These are phyloP conservation scores for Pempheris klunzingeri DNA, from an alignment of 2,797 vertebrate genomes.

Conservation along the genomic window DNA sequence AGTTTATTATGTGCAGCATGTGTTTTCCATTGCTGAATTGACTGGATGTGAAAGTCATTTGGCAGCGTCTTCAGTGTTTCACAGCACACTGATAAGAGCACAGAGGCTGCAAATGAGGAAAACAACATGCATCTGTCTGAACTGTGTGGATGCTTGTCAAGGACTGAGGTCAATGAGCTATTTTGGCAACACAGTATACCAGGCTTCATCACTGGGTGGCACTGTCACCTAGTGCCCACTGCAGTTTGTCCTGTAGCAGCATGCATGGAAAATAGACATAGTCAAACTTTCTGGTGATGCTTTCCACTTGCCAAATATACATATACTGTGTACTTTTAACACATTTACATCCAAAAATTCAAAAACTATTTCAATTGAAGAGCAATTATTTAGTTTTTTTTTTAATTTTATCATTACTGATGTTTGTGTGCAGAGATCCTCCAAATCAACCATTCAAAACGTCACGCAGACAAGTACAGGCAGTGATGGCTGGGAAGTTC, in stretches of 20 bases:
- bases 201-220: slow-evolving; percentile 24
- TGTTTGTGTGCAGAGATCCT: neutral
- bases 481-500: no score
- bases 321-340: neutral
- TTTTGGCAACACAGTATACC: slow-evolving; percentile 1
- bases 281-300: neutral
- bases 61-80: neutral
- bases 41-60: neutral
- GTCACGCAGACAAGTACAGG: neutral
- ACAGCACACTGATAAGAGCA: neutral
- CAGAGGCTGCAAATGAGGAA: slow-evolving; percentile 19
- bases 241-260: neutral
- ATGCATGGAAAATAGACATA: no score
- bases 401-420: no score
- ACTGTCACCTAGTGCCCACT: neutral
- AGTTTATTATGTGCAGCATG: neutral
- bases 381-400: no score
- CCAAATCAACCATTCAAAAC: neutral
- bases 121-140: slow-evolving; percentile 6
- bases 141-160: slow-evolving; percentile 3
- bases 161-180: slow-evolving; percentile 3
- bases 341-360: neutral
- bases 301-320: no score
- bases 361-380: neutral
- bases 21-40: neutral